A percentile compares a stretch with the other conserved stretches of the same genome.
Conservation (phyloP, 1,140 invertebrate species). For the Magallana gigas region DNA sequence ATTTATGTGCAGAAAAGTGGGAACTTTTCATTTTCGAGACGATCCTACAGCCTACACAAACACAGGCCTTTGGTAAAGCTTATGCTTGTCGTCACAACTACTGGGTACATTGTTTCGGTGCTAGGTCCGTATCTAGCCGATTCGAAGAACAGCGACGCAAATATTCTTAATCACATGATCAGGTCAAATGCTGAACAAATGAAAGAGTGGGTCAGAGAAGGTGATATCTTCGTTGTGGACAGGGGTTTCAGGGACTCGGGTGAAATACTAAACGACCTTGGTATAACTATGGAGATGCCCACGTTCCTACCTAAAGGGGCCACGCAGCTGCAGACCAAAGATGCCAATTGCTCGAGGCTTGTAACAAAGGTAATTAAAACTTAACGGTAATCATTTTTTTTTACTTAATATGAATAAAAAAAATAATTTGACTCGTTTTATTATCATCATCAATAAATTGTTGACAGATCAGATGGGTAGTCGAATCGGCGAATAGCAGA, state of each 20-base stretch:
- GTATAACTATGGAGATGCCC: conserved; percentile 42
- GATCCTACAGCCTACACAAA: conserved; percentile 34
- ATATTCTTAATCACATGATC: conserved; percentile 34
- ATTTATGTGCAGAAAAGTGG: conserved; percentile 51
- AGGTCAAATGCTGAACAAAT: conserved; percentile 37
- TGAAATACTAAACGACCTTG: conserved; percentile 34
- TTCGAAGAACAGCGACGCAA: conserved; percentile 34
- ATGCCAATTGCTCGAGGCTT: conserved; percentile 40
- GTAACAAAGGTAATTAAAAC: conserved; percentile 42
- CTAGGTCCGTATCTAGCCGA: conserved; percentile 44
- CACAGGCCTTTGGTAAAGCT: conserved; percentile 37
- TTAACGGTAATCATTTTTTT: not conserved
- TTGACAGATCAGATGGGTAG: conserved; percentile 36
- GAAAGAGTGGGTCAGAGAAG: conserved; percentile 37
- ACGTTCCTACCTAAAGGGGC: conserved; percentile 34
- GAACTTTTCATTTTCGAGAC: conserved; percentile 44
- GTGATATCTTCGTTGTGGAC: conserved; percentile 47
- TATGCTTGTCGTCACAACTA: conserved; percentile 34
- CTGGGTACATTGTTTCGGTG: conserved; percentile 39
- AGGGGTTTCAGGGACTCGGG: conserved; percentile 44
- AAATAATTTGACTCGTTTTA: not conserved
- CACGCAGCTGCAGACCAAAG: conserved; percentile 18
- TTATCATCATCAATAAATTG: not conserved
- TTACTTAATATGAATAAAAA: not conserved
- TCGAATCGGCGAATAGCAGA: conserved; percentile 26